Base-by-base conservation (phyloP, 2,113 vertebrate genomes). In the Bufo bufo region DNA sequence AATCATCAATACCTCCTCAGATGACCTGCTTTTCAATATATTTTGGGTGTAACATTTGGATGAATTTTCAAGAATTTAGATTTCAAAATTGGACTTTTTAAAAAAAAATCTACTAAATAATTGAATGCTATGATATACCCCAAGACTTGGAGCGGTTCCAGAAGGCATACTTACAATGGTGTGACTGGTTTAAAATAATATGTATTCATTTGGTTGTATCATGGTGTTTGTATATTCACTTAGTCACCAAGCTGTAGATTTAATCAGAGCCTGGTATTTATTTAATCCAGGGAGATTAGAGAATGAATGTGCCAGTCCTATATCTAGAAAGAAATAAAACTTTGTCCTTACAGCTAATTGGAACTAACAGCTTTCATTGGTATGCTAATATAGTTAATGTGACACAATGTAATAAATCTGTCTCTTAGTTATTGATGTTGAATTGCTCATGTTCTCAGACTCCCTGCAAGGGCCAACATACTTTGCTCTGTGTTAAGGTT, bases 291-390 rank as follows among this genome's bases (percentile, higher is more conserved):
- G 47, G 85, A 92, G 87, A 89, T 84, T 84, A 84, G n/a, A 84
- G 43, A 84, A 23, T 45, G 59, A 65, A 89, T 69, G 82, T 89
- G 87, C 78, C 87, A 78, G 3, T 69, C 75, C 71, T 58, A 65
- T 77, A 84, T 84, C 82, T 89, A 61, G 78, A 69, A 63, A 65
- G 58, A 83, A 58, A 83, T 77, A 83, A 87, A 83, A 83, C 69
- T 77, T 77, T 88, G 80, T 58, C 87, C 87, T 82, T 77, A 74
- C 71, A 9, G 10, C 50, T 90, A 82, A 86, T 89, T 75, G 91
- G 78, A 90, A 74, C 20, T 89, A 89, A 91, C 63, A 77, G 58
- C 87, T 92, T 93, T 91, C 85, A 86, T 50, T 89, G 88, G 52
- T 23, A 3, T 13, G 17, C 87, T 89, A 91, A 54, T 82, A 92